A percentile compares a stretch with the other conserved stretches of the same genome.
phyloP scores from a whole-genome alignment of 2,113 vertebrate species.

The Cryptotis parvus region DNA sequence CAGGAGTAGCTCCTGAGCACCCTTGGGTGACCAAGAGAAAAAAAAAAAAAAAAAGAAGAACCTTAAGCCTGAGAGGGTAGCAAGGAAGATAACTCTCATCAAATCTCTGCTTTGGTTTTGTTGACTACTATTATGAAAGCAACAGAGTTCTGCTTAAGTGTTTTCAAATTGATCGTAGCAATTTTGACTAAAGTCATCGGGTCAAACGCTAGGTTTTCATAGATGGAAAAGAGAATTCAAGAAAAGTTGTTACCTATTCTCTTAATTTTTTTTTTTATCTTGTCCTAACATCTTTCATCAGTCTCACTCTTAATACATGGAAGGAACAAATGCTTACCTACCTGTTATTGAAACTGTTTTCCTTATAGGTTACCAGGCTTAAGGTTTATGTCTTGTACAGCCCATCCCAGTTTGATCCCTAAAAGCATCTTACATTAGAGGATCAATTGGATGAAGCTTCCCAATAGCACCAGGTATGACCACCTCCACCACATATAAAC shows the following conservation, averaged over 20 bases:
- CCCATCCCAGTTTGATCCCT: no score
- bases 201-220: slow-evolving; percentile 19
- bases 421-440: no score
- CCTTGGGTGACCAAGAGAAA: no score
- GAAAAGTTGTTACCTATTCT: slow-evolving; percentile 16
- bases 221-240: slow-evolving; percentile 43
- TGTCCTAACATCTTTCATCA: slow-evolving; percentile 39
- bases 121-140: neutral
- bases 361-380: neutral
- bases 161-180: neutral
- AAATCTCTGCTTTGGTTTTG: slow-evolving; percentile 37
- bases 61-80: neutral
- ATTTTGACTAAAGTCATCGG: no score
- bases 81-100: neutral
- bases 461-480: no score
- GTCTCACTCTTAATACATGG: slow-evolving; percentile 53
- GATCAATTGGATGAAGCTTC: no score
- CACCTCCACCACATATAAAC: no score
- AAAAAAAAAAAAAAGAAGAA: no score
- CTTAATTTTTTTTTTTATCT: slow-evolving; percentile 50
- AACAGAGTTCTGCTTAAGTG: neutral
- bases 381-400: no score
- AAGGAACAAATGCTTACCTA: slow-evolving; percentile 37
- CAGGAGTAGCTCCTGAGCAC: no score
- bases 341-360: slow-evolving; percentile 44